These are phyloP conservation scores for Pedetes capensis DNA, from an alignment of 2,113 vertebrate species.

Conservation along the genomic window DNA sequence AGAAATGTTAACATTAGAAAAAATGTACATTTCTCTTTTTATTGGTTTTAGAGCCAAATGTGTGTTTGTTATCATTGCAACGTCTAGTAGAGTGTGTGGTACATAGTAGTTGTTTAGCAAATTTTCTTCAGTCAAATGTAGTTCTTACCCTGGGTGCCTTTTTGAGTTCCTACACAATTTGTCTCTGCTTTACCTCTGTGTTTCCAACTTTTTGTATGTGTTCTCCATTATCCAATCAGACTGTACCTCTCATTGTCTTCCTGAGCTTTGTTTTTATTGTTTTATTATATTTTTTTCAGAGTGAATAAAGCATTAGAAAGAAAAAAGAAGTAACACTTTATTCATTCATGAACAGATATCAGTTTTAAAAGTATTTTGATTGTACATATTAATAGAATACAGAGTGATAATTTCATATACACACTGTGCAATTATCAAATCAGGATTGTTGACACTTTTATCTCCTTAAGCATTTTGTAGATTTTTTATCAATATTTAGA, in stretches of 20 bases:
- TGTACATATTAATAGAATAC: too few relatives aligned
- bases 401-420: too few relatives aligned
- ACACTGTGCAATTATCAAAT: too few relatives aligned
- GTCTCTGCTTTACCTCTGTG: background rate
- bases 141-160: background rate
- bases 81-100: background rate
- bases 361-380: too few relatives aligned
- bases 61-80: background rate
- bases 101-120: background rate
- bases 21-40: conserved; percentile 1
- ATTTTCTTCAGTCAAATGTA: background rate
- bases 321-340: background rate
- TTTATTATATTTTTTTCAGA: background rate
- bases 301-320: background rate
- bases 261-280: background rate
- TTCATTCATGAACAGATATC: too few relatives aligned
- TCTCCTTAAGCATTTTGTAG: too few relatives aligned
- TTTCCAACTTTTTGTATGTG: background rate
- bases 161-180: background rate
- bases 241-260: background rate
- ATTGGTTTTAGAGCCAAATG: background rate
- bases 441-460: too few relatives aligned
- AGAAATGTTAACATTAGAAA: background rate
- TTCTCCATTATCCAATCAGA: background rate
- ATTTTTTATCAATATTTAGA: too few relatives aligned